Evolutionary conservation across 2,113 vertebrate species (phyloP).

Genomic region (Dasyornis broadbenti): DNA sequence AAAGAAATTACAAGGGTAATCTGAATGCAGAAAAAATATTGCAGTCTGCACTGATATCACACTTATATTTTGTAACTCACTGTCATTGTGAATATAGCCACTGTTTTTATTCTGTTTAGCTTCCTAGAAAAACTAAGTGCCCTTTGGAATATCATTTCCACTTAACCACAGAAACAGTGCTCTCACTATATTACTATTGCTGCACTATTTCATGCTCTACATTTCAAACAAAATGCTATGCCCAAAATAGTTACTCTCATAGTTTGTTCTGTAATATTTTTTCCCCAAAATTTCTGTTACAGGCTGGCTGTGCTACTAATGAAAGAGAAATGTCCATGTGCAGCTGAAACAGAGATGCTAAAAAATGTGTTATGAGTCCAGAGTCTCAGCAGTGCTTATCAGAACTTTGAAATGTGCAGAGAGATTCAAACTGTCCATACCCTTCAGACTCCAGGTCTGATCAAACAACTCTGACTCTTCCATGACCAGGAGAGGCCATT

Average conservation of each 20-base stretch:
- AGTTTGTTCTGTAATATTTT: not conserved
- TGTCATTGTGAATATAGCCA: not conserved
- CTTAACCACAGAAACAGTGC: not conserved
- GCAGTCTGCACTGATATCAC: not conserved
- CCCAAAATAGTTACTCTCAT: not conserved
- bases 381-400: not conserved
- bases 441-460: not conserved
- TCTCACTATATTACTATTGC: not conserved
- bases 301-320: not conserved
- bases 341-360: not conserved
- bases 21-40: not conserved
- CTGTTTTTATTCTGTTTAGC: not conserved
- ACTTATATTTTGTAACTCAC: not conserved
- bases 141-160: not conserved
- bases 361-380: not conserved
- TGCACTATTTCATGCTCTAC: not conserved
- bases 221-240: not conserved
- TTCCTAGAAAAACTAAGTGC: not conserved
- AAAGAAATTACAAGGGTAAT: not conserved
- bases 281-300: not conserved
- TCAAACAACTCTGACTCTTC: not conserved
- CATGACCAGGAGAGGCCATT: not conserved
- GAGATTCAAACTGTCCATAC: not conserved
- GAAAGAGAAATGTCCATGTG: not conserved
- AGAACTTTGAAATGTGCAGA: not conserved